Base-by-base conservation (phyloP, 2,113 vertebrate genomes). In the Microtus richardsoni region DNA sequence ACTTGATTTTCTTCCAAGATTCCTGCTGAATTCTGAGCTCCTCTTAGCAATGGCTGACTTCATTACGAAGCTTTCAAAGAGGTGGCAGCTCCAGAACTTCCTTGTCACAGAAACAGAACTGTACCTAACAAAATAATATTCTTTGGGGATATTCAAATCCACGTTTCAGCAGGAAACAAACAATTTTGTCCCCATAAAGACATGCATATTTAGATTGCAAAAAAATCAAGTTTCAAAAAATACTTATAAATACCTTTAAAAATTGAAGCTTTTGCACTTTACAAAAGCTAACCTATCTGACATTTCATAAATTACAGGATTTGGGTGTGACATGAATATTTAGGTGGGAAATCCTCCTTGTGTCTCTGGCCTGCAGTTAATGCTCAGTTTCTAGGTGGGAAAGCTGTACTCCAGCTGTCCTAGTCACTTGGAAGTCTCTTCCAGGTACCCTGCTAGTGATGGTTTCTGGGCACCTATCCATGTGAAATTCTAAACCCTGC, bases 1-100 rank as follows among this genome's bases (percentile, higher is more conserved):
- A 83, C 49, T 62, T 92, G 88, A 87, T 79, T 95, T 94, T 83
- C 54, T 94, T 94, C 71, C 84, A 94, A 44, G 28, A 47, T 24
- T 82, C 14, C 17, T 44, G 6, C 24, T 96, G 60, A 77, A 36
- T 95, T 90, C 24, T 75, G 21, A 30, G 36, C 41, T 94, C 7
- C 12, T 83, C 87, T 97, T 28, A 8, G 82, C 52, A 75, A 21
- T 1, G 28, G 24, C 33, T 68, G 41, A 54, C 49, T 93, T 94
- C 24, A 77, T 92, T 87, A 28, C 7, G 12, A 68, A 73, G 41
- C 4, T 87, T 13, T 33, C 44, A 44, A 71, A 44, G 36, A 66
- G 3, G 33, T 73, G 33, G 89, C 39, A 91, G 87, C 13, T 44
- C 19, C n/a, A 54, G 49, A 19, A 36, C 21, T 73, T 10, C 28